Evolutionary conservation across 2,113 vertebrate species (phyloP).

Genomic region (Notarius lentiginosus): DNA sequence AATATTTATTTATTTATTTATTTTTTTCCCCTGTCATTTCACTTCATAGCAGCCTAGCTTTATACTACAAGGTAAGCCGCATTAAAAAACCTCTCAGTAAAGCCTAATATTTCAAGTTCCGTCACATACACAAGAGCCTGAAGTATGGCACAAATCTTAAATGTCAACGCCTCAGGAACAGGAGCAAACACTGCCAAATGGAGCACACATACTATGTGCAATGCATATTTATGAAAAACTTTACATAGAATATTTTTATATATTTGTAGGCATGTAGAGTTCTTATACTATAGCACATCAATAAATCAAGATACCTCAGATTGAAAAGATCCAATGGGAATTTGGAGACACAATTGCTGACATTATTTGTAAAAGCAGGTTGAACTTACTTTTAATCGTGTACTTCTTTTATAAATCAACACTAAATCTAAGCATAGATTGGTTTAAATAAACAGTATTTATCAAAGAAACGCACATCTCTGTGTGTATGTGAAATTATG

Average conservation of each 20-base stretch:
- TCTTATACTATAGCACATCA: background rate
- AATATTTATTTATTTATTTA: no score
- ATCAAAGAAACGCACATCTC: background rate
- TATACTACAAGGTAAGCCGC: constrained; percentile 30
- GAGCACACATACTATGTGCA: constrained; percentile 31
- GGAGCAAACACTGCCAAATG: constrained; percentile 41
- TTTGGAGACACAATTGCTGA: background rate
- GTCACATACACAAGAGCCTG: constrained; percentile 52
- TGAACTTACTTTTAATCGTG: background rate
- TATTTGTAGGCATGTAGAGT: background rate
- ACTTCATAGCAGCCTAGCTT: background rate
- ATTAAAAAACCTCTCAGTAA: constrained; percentile 38
- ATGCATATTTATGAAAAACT: constrained; percentile 45
- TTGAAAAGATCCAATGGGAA: background rate
- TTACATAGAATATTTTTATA: constrained; percentile 23
- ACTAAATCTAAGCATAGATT: background rate
- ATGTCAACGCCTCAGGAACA: constrained; percentile 51
- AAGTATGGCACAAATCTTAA: constrained; percentile 58
- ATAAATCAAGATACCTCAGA: background rate
- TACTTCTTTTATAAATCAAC: background rate
- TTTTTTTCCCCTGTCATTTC: background rate
- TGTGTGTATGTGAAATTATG: constrained; percentile 28
- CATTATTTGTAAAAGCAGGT: background rate
- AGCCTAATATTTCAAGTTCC: constrained; percentile 52
- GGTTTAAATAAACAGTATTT: background rate